Percentiles rank a stretch among this genome's conserved stretches.
Evolutionary conservation across 2,888 invertebrate species (phyloP).

Genomic region (Phytoseiulus persimilis): DNA sequence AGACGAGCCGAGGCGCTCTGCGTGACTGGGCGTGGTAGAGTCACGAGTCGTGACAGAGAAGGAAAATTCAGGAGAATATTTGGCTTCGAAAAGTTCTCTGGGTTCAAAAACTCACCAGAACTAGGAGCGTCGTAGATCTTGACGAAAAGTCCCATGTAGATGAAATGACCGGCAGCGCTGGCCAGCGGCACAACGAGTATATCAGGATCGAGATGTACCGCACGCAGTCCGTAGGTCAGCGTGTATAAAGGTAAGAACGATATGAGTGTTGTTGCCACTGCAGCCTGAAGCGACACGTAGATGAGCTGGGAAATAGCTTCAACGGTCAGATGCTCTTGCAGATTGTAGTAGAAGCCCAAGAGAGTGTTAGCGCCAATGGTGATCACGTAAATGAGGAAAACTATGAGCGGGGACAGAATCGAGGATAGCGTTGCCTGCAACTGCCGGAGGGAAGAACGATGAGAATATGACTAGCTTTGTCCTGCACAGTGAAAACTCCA

Average conservation of each 20-base stretch:
- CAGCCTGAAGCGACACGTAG: not conserved
- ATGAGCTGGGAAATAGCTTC: not conserved
- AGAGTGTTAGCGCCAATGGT: not conserved
- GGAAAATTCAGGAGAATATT: too few relatives aligned
- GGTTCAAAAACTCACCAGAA: not conserved
- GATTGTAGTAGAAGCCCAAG: not conserved
- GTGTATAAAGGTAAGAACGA: not conserved
- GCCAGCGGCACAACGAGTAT: slow-evolving; percentile 29
- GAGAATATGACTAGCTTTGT: too few relatives aligned
- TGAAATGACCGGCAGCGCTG: slow-evolving; percentile 12
- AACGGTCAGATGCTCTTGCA: not conserved
- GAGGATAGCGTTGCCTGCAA: not conserved
- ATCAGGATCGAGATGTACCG: not conserved
- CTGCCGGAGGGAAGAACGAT: not conserved
- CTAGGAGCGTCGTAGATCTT: not conserved
- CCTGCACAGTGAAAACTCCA: too few relatives aligned
- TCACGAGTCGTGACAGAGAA: too few relatives aligned
- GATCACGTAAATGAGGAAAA: not conserved
- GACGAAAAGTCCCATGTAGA: not conserved
- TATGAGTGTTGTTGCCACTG: not conserved
- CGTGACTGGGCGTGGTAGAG: too few relatives aligned
- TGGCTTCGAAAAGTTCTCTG: too few relatives aligned
- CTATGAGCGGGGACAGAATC: not conserved
- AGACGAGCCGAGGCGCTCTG: too few relatives aligned
- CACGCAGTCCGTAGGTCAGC: not conserved